Conservation (phyloP, 2,797 vertebrate genomes). For the Bovichtus diacanthus region DNA sequence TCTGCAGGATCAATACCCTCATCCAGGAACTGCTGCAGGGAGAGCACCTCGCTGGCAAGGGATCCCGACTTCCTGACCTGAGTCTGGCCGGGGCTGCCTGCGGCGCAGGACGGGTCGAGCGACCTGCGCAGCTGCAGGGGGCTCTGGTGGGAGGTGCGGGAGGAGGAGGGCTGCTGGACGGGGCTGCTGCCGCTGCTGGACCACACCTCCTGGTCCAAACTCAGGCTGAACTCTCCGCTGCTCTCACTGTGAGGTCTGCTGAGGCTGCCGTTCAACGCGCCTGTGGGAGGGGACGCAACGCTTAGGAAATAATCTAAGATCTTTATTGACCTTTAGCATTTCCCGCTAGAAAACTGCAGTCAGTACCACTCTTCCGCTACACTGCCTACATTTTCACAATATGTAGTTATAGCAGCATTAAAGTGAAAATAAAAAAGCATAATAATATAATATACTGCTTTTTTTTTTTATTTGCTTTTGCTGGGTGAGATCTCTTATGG, state of each 20-base stretch:
- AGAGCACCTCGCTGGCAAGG: conserved; percentile 90
- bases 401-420: background rate
- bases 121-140: conserved; percentile 87
- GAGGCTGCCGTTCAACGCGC: conserved; percentile 87
- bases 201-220: conserved; percentile 93
- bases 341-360: background rate
- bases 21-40: conserved; percentile 94
- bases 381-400: background rate
- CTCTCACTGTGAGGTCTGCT: conserved; percentile 96
- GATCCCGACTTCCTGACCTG: conserved; percentile 84
- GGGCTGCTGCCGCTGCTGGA: conserved; percentile 95
- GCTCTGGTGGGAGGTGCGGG: conserved; percentile 89
- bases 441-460: background rate
- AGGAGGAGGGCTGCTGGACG: conserved; percentile 85
- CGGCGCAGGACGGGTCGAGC: conserved; percentile 73
- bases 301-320: background rate
- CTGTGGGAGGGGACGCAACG: conserved; percentile 62
- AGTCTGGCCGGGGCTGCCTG: conserved; percentile 61
- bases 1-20: conserved; percentile 89
- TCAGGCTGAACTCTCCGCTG: conserved; percentile 95
- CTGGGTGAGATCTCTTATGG: background rate
- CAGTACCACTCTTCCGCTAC: background rate
- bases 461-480: background rate
- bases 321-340: background rate
- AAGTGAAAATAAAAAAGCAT: background rate